Base-by-base conservation (phyloP, 2,888 invertebrate genomes). In the Meta bourneti region DNA sequence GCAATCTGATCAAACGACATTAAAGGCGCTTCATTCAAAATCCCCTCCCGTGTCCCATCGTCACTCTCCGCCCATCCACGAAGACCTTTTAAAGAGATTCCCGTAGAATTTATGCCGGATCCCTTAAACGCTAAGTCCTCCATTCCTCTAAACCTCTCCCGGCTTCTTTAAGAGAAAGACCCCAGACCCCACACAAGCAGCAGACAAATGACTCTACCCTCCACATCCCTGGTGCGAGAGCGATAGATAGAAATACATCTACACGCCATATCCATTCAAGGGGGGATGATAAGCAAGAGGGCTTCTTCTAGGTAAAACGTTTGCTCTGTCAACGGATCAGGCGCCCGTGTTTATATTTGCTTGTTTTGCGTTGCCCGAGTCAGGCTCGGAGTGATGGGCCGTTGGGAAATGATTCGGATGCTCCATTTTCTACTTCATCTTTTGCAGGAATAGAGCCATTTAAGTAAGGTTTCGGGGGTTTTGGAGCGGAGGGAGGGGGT, bases 241-340 rank as follows among this genome's bases (percentile, higher is more conserved):
- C 71, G 80, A 74, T 74, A 48, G 80, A 88, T 88, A 74, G 88
- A 88, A 88, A 88, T 81, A 74, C 81, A 74, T 88, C 74, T 49
- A 81, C 81, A 80, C 74, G 72, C 88, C 88, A 88, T 88, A 81
- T 88, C 88, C 88, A 81, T 88, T 81, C 77, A 48, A 80, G 74
- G 72, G 85, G 74, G 78, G 72, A 52, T 74, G 71, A 79, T 72
- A 71, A 71, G 71, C 80, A 69, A 70, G 48, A 49, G 69, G 49
- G 19, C 54, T 54, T 71, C 82, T 16, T 72, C 75, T 81, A 88
- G 88, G 88, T 88, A 88, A 88, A 88, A 88, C 88, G 88, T 88
- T 88, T 81, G 88, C 81, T 88, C 88, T 88, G 81, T 81, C 88
- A 81, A 74, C 88, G 88, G 88, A 88, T 85, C 85, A 85, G 69